These are phyloP conservation scores for Steinernema khuongi DNA, from an alignment of 1,140 invertebrate species.

Conservation along the genomic window DNA sequence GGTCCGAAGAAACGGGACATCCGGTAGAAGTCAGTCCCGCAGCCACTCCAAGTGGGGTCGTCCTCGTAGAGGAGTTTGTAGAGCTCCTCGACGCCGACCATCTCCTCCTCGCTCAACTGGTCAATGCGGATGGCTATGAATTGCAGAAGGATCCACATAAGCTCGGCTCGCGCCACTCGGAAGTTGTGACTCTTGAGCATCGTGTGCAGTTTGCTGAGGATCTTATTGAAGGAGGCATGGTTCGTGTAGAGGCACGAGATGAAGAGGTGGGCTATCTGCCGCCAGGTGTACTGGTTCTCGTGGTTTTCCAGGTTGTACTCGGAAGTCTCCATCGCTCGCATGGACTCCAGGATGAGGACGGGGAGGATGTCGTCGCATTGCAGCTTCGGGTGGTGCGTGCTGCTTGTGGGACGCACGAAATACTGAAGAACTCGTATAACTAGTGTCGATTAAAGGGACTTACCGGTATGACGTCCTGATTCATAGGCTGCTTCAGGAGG, in stretches of 20 bases:
- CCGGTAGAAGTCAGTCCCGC: slow-evolving; percentile 19
- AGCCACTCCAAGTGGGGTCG: slow-evolving; percentile 17
- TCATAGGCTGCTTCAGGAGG: slow-evolving; percentile 26
- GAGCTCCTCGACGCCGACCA: slow-evolving; percentile 10
- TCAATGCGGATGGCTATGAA: slow-evolving; percentile 23
- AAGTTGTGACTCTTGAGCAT: slow-evolving; percentile 27
- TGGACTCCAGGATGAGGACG: slow-evolving; percentile 25
- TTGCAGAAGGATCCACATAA: slow-evolving; percentile 36
- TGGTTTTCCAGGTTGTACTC: neutral
- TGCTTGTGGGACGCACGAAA: neutral
- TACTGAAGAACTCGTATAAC: neutral
- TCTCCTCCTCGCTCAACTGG: slow-evolving; percentile 2
- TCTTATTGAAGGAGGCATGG: neutral
- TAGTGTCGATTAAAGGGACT: neutral
- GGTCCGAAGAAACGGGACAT: slow-evolving; percentile 26
- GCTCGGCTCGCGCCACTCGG: slow-evolving; percentile 26
- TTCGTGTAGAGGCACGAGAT: slow-evolving; percentile 5
- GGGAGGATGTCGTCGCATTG: slow-evolving; percentile 21
- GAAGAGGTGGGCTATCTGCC: slow-evolving; percentile 29
- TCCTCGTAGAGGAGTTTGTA: slow-evolving; percentile 9
- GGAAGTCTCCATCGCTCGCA: slow-evolving; percentile 24
- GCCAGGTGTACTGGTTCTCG: slow-evolving; percentile 24
- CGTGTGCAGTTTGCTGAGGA: slow-evolving; percentile 15
- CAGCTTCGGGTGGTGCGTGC: neutral
- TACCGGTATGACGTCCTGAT: slow-evolving; percentile 20